phyloP scores from a whole-genome alignment of 2,113 vertebrate genomes.

The Amblyornis subalaris region DNA sequence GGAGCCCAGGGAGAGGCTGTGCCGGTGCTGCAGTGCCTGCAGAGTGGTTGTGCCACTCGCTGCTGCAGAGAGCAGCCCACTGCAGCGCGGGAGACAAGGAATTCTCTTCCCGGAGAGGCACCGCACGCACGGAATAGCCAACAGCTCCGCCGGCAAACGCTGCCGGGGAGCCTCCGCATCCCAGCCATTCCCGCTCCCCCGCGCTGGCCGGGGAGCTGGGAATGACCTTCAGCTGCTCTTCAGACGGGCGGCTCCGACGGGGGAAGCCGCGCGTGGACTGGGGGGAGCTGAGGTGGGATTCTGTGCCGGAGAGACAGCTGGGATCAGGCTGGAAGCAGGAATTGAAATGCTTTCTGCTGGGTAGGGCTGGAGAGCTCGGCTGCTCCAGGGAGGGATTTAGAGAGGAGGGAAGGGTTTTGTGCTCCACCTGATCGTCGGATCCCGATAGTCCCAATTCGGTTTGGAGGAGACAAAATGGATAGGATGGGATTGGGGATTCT shows the following conservation, averaged over 20 bases:
- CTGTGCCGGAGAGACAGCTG: not conserved
- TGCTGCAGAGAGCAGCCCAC: slow-evolving; percentile 40
- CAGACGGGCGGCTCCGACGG: not conserved
- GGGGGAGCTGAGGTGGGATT: not conserved
- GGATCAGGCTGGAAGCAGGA: not conserved
- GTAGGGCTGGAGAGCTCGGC: not conserved
- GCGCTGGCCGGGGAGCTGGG: rapidly evolving
- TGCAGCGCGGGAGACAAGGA: not conserved
- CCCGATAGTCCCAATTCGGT: rapidly evolving
- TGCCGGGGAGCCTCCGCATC: not conserved
- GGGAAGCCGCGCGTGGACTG: not conserved
- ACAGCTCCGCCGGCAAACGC: not conserved
- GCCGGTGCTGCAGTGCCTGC: slow-evolving; percentile 10
- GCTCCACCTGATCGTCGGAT: rapidly evolving
- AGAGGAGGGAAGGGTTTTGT: not conserved
- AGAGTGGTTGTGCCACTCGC: not conserved
- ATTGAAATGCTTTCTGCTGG: not conserved
- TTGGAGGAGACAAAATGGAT: not conserved
- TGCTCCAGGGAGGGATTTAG: not conserved
- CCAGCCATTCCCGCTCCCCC: not conserved
- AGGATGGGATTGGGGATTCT: not conserved
- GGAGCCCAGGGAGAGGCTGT: not conserved
- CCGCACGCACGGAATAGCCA: not conserved
- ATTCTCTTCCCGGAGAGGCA: not conserved
- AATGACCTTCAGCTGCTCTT: slow-evolving; percentile 22